Evolutionary conservation across 2,888 invertebrate species (phyloP).

Genomic region (Drymonia ruficornis): DNA sequence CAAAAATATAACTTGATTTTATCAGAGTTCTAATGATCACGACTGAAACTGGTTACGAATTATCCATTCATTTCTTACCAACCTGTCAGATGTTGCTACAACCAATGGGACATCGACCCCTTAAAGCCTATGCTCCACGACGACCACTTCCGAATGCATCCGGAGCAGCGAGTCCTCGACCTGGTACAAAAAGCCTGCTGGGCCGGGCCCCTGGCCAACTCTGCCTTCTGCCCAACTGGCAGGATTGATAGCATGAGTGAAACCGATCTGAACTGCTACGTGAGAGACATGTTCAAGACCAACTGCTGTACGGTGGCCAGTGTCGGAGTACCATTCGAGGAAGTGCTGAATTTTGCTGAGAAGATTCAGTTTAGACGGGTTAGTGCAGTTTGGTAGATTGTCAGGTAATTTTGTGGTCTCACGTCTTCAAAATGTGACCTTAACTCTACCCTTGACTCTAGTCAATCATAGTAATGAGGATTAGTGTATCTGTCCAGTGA

Average conservation of each 20-base stretch:
- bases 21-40: no score
- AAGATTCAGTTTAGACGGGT: slow-evolving; percentile 48
- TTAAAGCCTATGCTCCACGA: slow-evolving; percentile 50
- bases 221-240: slow-evolving; percentile 58
- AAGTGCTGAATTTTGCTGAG: slow-evolving; percentile 63
- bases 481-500: no score
- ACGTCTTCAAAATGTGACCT: no score
- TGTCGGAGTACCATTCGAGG: slow-evolving; percentile 66
- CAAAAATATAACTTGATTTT: no score
- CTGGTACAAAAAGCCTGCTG: slow-evolving; percentile 66
- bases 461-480: no score
- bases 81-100: slow-evolving; percentile 52
- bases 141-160: slow-evolving; percentile 52
- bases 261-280: slow-evolving; percentile 43
- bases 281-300: slow-evolving; percentile 46
- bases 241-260: slow-evolving; percentile 53
- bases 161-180: slow-evolving; percentile 61
- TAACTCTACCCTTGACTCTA: no score
- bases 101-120: slow-evolving; percentile 63
- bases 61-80: neutral
- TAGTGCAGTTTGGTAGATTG: no score
- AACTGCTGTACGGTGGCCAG: slow-evolving; percentile 60
- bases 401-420: no score
- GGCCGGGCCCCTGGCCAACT: slow-evolving; percentile 63
- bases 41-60: neutral